Percentiles rank a stretch among this genome's conserved stretches.
Conservation (phyloP, 2,113 vertebrate genomes). For the Himantopus leucocephalus region DNA sequence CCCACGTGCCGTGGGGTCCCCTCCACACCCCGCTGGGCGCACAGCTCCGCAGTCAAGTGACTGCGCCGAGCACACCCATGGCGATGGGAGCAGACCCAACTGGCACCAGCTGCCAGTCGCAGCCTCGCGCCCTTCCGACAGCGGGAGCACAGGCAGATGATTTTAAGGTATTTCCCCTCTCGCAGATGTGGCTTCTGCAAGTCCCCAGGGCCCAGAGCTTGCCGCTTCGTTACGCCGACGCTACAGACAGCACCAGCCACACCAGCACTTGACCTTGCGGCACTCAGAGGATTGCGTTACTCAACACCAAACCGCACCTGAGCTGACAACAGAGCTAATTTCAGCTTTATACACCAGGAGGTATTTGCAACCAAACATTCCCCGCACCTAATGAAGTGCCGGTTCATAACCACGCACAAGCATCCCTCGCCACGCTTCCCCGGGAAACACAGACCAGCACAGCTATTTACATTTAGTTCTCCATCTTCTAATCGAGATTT, state of each 20-base stretch:
- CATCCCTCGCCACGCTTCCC: rapidly evolving
- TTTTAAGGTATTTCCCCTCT: background rate
- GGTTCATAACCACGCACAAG: rapidly evolving
- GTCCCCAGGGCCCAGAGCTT: background rate
- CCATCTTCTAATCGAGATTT: background rate
- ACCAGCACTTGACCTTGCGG: background rate
- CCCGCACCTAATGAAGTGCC: rapidly evolving
- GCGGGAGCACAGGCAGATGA: background rate
- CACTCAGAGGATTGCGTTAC: background rate
- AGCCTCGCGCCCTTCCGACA: rapidly evolving
- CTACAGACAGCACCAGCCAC: background rate
- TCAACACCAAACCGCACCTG: background rate
- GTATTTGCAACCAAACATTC: background rate
- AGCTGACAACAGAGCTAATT: background rate
- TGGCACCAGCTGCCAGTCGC: rapidly evolving
- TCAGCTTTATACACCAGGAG: background rate
- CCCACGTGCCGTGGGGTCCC: rapidly evolving
- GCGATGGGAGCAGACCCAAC: background rate
- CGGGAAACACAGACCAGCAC: background rate
- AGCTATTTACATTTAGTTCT: background rate
- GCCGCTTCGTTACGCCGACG: background rate
- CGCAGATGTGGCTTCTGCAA: background rate
- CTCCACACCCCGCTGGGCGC: rapidly evolving
- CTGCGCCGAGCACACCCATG: rapidly evolving
- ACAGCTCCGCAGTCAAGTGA: background rate